A percentile compares a stretch with the other conserved stretches of the same genome.
phyloP scores from a whole-genome alignment of 1,140 invertebrate genomes.

The Meloidogyne chitwoodi region DNA sequence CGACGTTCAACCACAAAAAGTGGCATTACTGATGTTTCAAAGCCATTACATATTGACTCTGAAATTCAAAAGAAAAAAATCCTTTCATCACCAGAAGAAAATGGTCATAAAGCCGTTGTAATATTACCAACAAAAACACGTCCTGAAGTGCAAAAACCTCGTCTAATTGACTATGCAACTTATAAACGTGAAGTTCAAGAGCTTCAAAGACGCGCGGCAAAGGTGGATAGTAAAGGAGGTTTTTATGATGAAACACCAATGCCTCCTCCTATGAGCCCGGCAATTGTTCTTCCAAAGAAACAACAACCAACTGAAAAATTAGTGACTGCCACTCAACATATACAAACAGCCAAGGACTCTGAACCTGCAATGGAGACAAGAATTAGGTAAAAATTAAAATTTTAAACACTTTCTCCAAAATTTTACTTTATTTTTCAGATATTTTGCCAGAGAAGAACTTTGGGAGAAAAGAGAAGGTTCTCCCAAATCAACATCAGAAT shows the following conservation, averaged over 20 bases:
- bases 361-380: background rate
- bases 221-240: background rate
- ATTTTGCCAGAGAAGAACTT: background rate
- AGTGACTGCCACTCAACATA: background rate
- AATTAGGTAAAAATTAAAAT: background rate
- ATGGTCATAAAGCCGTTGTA: background rate
- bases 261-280: slow-evolving; percentile 29
- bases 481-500: background rate
- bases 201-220: slow-evolving; percentile 38
- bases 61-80: background rate
- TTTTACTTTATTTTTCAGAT: background rate
- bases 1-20: background rate
- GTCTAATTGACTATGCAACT: slow-evolving; percentile 44
- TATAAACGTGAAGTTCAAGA: slow-evolving; percentile 37
- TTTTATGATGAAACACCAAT: background rate
- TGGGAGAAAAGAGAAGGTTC: background rate
- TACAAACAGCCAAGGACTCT: background rate
- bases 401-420: background rate
- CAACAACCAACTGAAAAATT: background rate
- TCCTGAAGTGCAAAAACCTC: background rate
- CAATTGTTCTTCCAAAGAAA: slow-evolving; percentile 21
- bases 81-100: background rate
- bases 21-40: background rate
- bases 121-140: slow-evolving; percentile 6
- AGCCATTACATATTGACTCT: background rate